Evolutionary conservation across 2,797 vertebrate species (phyloP), one percentile per base, ranked within the genome.

Genomic region (Crenuchus spilurus): DNA sequence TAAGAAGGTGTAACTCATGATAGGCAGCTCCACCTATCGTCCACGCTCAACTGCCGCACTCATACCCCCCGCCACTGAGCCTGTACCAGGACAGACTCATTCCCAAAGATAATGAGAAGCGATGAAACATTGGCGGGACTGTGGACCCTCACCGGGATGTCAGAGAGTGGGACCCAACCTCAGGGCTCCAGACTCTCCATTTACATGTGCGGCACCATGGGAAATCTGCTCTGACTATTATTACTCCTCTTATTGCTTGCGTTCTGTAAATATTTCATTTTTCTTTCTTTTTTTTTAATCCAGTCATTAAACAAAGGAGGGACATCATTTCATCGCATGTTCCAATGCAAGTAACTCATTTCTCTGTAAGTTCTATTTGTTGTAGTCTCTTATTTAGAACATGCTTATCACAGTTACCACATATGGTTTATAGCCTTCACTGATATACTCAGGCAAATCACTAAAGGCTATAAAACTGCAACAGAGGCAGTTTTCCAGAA

Each of bases 201-300:
- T 85, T 75, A 82, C 76, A 81, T 74, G 79, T 75, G 65, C 72
- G 16, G 75, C 79, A 83, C 76, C 83, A 66, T 74, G 74, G 83
- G 83, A 81, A 85, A 84, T 81, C 74, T 75, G 75, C 72, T 70
- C 57, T 78, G 30, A 83, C 84, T 79, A 84, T 84, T 83, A 83
- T 71, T 77, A 76, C 20, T 77, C 51, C 62, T 76, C 65, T 84
- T 85, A 86, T 82, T 84, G 79, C 84, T 62, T 33, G 26, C 30
- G 58, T 54, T 83, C 81, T 76, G 81, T 78, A 78, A 80, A 86
- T 83, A 87, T 81, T 76, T 73, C 51, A 26, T 75, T 78, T 69
- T 73, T 72, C 22, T 79, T 83, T 75, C 77, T 69, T 73, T 72
- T 26, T 79, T 83, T 70, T 78, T 73, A 33, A 77, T 74, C 44